These are phyloP conservation scores for Leptinotarsa defecta DNA, from an alignment of 1,140 invertebrate genomes.

Conservation along the genomic window DNA sequence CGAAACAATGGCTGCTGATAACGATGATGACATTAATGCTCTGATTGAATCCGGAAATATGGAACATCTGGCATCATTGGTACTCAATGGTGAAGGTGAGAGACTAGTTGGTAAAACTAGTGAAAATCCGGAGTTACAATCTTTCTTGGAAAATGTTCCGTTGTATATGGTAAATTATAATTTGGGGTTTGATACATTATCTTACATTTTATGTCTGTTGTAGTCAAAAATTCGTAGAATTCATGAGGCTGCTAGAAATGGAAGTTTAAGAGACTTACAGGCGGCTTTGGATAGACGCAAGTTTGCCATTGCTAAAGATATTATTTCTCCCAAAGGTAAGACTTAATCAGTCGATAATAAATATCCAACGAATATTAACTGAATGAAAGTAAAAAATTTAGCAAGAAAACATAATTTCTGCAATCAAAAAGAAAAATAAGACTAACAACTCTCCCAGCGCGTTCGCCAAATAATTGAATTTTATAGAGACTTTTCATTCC, in stretches of 20 bases:
- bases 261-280: slow-evolving; percentile 82
- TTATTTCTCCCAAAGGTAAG: slow-evolving; percentile 67
- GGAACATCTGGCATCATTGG: slow-evolving; percentile 86
- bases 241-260: slow-evolving; percentile 83
- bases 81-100: slow-evolving; percentile 84
- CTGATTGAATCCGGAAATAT: slow-evolving; percentile 79
- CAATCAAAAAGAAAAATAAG: too few species aligned
- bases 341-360: neutral
- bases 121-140: slow-evolving; percentile 79
- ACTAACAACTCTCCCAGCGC: too few species aligned
- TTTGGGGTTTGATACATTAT: neutral
- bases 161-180: slow-evolving; percentile 77
- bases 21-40: slow-evolving; percentile 63
- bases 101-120: slow-evolving; percentile 75
- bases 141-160: slow-evolving; percentile 88
- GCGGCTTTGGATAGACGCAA: slow-evolving; percentile 86
- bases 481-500: too few species aligned
- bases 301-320: slow-evolving; percentile 85
- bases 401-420: too few species aligned
- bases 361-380: too few species aligned
- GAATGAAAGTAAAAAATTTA: too few species aligned
- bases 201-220: slow-evolving; percentile 32
- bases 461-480: too few species aligned
- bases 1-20: slow-evolving; percentile 38
- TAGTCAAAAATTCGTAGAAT: slow-evolving; percentile 88